A percentile compares a stretch with the other conserved stretches of the same genome.
phyloP scores from a whole-genome alignment of 2,888 invertebrate genomes.

The Cylindroiulus punctatus region DNA sequence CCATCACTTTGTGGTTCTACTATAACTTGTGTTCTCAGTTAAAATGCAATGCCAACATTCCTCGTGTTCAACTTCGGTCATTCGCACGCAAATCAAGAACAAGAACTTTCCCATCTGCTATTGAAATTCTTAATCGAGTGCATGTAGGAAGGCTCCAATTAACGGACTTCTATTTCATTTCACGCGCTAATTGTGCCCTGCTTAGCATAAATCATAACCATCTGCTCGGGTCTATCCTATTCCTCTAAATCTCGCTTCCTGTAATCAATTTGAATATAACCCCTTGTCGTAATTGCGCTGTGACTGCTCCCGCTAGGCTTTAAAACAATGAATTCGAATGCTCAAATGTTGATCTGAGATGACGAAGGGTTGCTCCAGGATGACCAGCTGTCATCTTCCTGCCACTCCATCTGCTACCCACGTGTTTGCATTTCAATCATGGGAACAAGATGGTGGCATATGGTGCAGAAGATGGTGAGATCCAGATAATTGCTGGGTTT shows the following conservation, averaged over 20 bases:
- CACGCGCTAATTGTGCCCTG: neutral
- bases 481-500: neutral
- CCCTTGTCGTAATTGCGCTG: neutral
- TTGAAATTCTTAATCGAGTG: neutral
- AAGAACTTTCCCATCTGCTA: neutral
- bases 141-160: neutral
- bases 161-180: neutral
- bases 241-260: neutral
- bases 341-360: conserved; percentile 1
- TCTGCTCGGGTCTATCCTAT: neutral
- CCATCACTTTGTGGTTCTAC: too few relatives aligned
- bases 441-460: conserved; percentile 32
- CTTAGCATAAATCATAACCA: neutral
- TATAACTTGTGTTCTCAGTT: neutral
- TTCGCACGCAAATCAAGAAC: neutral
- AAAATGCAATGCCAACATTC: neutral
- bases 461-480: neutral
- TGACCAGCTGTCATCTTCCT: neutral
- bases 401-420: conserved; percentile 7
- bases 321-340: conserved; percentile 2
- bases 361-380: neutral
- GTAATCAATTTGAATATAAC: neutral
- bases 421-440: conserved; percentile 32
- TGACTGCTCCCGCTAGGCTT: neutral
- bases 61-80: neutral